Evolutionary conservation across 2,888 invertebrate species (phyloP).

Genomic region (Perizoma affinitatum): DNA sequence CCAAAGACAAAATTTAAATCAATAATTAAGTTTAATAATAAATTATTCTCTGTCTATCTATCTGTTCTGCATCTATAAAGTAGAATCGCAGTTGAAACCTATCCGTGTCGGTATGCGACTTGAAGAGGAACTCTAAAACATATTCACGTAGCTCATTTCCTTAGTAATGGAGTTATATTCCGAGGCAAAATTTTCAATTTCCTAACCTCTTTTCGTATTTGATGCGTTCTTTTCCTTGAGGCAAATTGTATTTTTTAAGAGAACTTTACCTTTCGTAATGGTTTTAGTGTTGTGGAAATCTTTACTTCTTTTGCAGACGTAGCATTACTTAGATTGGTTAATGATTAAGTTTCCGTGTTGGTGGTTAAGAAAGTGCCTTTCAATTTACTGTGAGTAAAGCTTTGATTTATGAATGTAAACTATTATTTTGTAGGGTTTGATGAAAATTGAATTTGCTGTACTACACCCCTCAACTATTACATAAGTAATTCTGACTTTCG

Average conservation of each 20-base stretch:
- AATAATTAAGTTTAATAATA: slow-evolving; percentile 8
- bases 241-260: slow-evolving; percentile 52
- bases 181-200: slow-evolving; percentile 81
- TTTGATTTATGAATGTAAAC: too few relatives aligned
- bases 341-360: too few relatives aligned
- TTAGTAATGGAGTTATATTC: slow-evolving; percentile 80
- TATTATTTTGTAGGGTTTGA: too few relatives aligned
- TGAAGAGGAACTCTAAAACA: slow-evolving; percentile 66
- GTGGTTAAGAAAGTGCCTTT: too few relatives aligned
- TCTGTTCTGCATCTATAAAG: slow-evolving; percentile 25
- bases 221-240: slow-evolving; percentile 55
- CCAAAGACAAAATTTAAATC: too few relatives aligned
- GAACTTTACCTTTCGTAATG: slow-evolving; percentile 41
- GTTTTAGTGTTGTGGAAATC: too few relatives aligned
- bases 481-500: too few relatives aligned
- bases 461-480: too few relatives aligned
- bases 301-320: too few relatives aligned
- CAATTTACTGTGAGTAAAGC: too few relatives aligned
- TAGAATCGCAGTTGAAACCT: slow-evolving; percentile 40
- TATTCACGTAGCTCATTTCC: slow-evolving; percentile 81
- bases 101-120: slow-evolving; percentile 41
- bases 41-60: background rate
- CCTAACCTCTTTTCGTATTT: slow-evolving; percentile 72
- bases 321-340: too few relatives aligned
- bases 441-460: too few relatives aligned